Evolutionary conservation across 2,888 invertebrate species (phyloP).

Genomic region (Conops quadrifasciatus): DNA sequence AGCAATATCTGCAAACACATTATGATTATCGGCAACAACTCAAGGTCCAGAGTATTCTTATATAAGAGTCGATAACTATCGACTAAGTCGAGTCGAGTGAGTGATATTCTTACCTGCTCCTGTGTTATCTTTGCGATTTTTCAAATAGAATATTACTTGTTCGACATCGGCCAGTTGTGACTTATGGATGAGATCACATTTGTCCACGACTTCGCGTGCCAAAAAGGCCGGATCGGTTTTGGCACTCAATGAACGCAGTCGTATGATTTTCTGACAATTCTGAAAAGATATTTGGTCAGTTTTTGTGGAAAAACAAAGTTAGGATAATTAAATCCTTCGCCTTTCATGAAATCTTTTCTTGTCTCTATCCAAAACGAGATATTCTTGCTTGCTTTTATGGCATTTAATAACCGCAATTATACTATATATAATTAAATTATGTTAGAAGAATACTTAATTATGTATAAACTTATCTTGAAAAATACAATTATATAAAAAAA

Average conservation of each 20-base stretch:
- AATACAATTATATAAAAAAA: too few species aligned
- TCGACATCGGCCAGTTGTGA: slow-evolving; percentile 85
- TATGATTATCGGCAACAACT: neutral
- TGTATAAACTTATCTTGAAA: too few species aligned
- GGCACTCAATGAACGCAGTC: slow-evolving; percentile 80
- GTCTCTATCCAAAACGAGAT: too few species aligned
- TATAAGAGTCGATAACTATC: neutral
- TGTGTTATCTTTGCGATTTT: slow-evolving; percentile 74
- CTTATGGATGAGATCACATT: slow-evolving; percentile 85
- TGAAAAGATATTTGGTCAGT: slow-evolving; percentile 52
- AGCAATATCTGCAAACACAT: slow-evolving; percentile 53
- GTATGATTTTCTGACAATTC: slow-evolving; percentile 84
- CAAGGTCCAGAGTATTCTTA: neutral
- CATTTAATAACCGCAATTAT: too few species aligned
- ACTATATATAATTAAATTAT: too few species aligned
- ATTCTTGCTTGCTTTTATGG: too few species aligned
- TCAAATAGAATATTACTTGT: slow-evolving; percentile 85
- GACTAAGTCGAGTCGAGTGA: neutral
- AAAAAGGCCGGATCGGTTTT: slow-evolving; percentile 81
- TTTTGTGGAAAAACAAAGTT: neutral
- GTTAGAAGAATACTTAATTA: too few species aligned
- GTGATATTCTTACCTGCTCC: slow-evolving; percentile 53
- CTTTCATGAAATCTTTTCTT: too few species aligned
- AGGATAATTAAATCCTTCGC: too few species aligned
- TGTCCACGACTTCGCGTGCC: slow-evolving; percentile 84